Base-by-base conservation (phyloP, 1,140 invertebrate genomes). In the Helicoverpa armigera region DNA sequence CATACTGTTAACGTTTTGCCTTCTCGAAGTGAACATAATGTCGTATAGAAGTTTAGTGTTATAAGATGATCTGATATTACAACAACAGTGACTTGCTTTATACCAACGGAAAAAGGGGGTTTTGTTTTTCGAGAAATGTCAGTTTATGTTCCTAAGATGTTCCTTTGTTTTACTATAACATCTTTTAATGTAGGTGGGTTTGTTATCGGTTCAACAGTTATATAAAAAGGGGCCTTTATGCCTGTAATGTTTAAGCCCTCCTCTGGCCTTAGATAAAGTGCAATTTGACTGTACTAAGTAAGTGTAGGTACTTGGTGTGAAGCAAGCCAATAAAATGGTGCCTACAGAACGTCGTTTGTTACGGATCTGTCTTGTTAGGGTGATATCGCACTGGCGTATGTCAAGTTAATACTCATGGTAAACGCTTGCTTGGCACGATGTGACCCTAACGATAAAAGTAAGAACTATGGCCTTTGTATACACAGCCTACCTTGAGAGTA, bases 51-150 rank as follows among this genome's bases (percentile, higher is more conserved):
- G 73, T 51, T 61, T 63, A 75, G 73, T 75, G 73, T 11, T 72
- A 61, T 75, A 61, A 60, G 58, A 76, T 50, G 58, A 77, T 77
- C 74, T 77, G 74, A 77, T 77, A 65, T 65, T 65, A 65, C 50
- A 77, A 31, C 60, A 29, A 43, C 51, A 63, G 51, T 63, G 58
- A 56, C 58, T 77, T 77, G 60, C 74, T 77, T 77, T 51, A 16
- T 29, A 77, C 50, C 74, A 76, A 77, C 18, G 58, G 7, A 73
- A 56, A 1, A 10, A 14, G 18, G 29, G 23, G 58, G 58, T 61
- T 29, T 13, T 11, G 13, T 61, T 31, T 61, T 7, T 61, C 16
- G 18, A 31, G 23, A 61, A 61, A 13, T 61, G 23, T 31, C 58
- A 31, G 12, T 61, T 13, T 61, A 5, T 12, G 18, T 23, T 23